These are phyloP conservation scores for Drosophila nr. perissopoda DNA, from an alignment of 2,888 invertebrate species.

Conservation along the genomic window DNA sequence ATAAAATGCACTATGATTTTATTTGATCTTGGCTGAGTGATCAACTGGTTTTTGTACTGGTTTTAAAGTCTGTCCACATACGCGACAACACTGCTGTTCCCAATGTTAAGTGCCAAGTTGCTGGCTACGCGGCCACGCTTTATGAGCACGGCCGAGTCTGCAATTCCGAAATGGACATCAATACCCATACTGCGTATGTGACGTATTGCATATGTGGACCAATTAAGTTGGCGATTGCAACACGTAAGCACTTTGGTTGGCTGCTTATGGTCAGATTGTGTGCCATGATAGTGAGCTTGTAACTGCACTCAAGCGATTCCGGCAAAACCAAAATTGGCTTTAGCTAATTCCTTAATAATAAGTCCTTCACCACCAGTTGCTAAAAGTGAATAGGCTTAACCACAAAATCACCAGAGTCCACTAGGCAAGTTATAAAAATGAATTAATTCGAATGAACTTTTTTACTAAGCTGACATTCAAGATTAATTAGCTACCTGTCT, in stretches of 20 bases:
- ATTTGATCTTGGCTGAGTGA: constrained; percentile 67
- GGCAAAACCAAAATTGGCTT: constrained; percentile 16
- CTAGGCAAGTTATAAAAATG: background rate
- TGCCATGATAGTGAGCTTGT: constrained; percentile 82
- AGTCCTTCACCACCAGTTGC: constrained; percentile 37
- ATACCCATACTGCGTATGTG: constrained; percentile 43
- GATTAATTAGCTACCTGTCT: background rate
- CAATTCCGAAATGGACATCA: constrained; percentile 44
- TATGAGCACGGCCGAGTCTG: constrained; percentile 29
- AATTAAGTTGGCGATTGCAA: constrained; percentile 62
- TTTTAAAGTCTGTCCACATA: constrained; percentile 10
- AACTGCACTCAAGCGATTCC: constrained; percentile 55
- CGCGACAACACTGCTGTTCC: constrained; percentile 23
- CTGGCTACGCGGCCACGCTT: constrained; percentile 19
- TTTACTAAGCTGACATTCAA: constrained; percentile 5
- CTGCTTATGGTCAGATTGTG: constrained; percentile 33
- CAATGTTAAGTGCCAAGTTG: constrained; percentile 37
- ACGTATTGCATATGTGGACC: constrained; percentile 51
- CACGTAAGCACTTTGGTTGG: constrained; percentile 27
- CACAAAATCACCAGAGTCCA: constrained; percentile 1
- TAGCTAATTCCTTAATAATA: background rate
- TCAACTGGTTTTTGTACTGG: constrained; percentile 43
- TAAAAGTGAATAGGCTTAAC: constrained; percentile 11
- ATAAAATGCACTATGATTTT: constrained; percentile 71
- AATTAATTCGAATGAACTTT: constrained; percentile 18